Evolutionary conservation across 35 echinoderm and acorn worm species (phyloP), one percentile per base, ranked within the genome.

Genomic region (Ophioderma brevispina): DNA sequence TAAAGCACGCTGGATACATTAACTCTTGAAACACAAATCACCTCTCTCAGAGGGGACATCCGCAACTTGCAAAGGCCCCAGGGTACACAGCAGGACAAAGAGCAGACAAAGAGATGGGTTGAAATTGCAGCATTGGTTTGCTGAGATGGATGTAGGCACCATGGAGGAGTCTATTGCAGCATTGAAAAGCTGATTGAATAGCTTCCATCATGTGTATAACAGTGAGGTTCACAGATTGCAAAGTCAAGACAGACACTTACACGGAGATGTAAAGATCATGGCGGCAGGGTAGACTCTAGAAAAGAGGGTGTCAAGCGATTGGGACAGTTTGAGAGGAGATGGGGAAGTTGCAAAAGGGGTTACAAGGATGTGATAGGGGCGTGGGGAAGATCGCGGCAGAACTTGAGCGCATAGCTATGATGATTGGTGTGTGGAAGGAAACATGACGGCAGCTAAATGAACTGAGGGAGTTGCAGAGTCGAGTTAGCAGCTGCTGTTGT

Each of bases 21-120:
- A 91, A 80, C 82, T 85, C n/a, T 91, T 23, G 90, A 91, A 55
- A 31, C 63, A 25, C 70, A 91, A 40, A 39, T 91, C 8, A 55
- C 90, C 40, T 76, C 40, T 11, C 81, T 86, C 75, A 91, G 49
- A 63, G 90, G 82, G 30, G 36, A 78, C 10, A 3, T 91, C 18
- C 81, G 90, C 30, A 91, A 32, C 34, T 36, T 91, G 14, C 90
- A 91, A 34, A 70, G 85, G 63, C 85, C 38, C 31, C 38, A 42
- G 31, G n/a, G n/a, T n/a, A 31, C 64, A 39, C 38, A 46, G 43
- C 70, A 64, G 28, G 63, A 78, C 33, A 39, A 78, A 34, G 33
- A 40, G n/a, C 37, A 11, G 38, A 77, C 17, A 78, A 32, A 40
- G 64, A 43, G 2, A 18, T 40, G 1, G n/a, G n/a, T 21, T 41